phyloP scores from a whole-genome alignment of 2,113 vertebrate species.

The Coptodon rendalli region DNA sequence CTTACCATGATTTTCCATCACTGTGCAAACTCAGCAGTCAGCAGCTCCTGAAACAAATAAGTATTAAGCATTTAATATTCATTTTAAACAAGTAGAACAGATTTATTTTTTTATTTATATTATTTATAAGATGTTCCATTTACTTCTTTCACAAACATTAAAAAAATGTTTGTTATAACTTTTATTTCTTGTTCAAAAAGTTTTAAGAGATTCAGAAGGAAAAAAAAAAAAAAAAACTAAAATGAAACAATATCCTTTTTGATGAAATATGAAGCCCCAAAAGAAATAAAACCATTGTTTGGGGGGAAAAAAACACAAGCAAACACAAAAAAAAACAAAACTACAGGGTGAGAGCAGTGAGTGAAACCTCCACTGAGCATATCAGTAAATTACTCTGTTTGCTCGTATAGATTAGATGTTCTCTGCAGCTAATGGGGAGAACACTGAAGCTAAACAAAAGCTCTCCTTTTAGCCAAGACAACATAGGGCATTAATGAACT shows the following conservation, averaged over 20 bases:
- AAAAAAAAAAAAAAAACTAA: not conserved
- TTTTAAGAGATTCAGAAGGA: not conserved
- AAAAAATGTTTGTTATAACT: not conserved
- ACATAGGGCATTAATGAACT: not conserved
- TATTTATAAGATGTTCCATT: rapidly evolving
- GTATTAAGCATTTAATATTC: not conserved
- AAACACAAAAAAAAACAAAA: rapidly evolving
- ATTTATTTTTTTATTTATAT: too few species aligned
- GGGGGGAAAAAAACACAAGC: rapidly evolving
- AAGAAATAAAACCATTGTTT: not conserved
- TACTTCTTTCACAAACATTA: not conserved
- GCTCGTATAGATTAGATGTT: not conserved
- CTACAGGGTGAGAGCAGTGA: not conserved
- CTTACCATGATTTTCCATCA: constrained; percentile 73
- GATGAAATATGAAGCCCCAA: not conserved
- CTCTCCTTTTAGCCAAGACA: not conserved
- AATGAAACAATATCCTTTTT: not conserved
- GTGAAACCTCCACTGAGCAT: not conserved
- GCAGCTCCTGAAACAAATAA: constrained; percentile 44
- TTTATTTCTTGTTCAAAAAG: not conserved
- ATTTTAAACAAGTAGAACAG: not conserved
- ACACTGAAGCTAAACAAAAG: not conserved
- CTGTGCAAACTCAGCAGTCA: constrained; percentile 32
- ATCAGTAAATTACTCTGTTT: not conserved
- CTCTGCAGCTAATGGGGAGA: not conserved